Evolutionary conservation across 1,140 invertebrate species (phyloP).

Genomic region (Carposina sasakii): DNA sequence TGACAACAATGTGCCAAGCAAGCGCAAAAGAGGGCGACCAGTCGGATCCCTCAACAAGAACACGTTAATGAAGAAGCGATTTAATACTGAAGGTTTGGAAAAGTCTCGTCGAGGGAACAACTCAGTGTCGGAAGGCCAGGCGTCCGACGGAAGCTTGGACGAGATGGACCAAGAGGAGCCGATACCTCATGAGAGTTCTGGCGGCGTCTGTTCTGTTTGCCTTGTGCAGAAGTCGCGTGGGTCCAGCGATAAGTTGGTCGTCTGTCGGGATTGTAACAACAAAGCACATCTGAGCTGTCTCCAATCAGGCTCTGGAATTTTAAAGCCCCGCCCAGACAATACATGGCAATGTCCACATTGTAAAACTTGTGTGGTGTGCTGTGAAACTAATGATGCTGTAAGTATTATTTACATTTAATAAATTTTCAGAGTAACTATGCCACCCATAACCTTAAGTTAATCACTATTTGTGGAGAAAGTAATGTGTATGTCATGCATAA

Average conservation of each 20-base stretch:
- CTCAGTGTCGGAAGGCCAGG: slow-evolving; percentile 50
- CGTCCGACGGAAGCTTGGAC: slow-evolving; percentile 68
- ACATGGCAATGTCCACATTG: slow-evolving; percentile 83
- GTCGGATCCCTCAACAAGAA: slow-evolving; percentile 74
- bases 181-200: slow-evolving; percentile 47
- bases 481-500: no score
- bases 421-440: no score
- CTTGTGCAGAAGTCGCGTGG: slow-evolving; percentile 73
- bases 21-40: slow-evolving; percentile 76
- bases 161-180: slow-evolving; percentile 54
- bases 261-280: slow-evolving; percentile 85
- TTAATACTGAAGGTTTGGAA: slow-evolving; percentile 28
- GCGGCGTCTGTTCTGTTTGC: slow-evolving; percentile 75
- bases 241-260: slow-evolving; percentile 78
- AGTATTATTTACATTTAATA: slow-evolving; percentile 67
- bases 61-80: slow-evolving; percentile 69
- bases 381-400: slow-evolving; percentile 81
- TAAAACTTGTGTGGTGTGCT: slow-evolving; percentile 80
- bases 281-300: slow-evolving; percentile 82
- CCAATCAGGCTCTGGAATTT: slow-evolving; percentile 76
- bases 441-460: no score
- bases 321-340: slow-evolving; percentile 77
- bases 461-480: no score
- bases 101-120: slow-evolving; percentile 47
- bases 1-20: slow-evolving; percentile 80